phyloP scores from a whole-genome alignment of 2,888 invertebrate species.

The Fabriciana adippe region DNA sequence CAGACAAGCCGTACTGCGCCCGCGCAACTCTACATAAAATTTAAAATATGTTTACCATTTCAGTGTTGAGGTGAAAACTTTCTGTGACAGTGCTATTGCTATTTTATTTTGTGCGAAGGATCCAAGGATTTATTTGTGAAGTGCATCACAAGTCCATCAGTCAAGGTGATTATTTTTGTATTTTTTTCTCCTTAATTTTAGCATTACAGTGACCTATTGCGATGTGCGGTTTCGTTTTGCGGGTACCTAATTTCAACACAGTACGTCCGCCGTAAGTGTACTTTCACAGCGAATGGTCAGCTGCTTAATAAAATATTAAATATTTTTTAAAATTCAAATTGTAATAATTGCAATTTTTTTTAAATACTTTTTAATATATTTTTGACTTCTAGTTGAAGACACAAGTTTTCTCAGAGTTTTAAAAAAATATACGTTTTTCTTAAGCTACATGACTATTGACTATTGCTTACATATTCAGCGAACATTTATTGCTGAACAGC shows the following conservation, averaged over 20 bases:
- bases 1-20: constrained; percentile 64
- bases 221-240: constrained; percentile 64
- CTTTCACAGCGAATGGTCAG: constrained; percentile 42
- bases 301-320: constrained; percentile 24
- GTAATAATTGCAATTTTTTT: neutral
- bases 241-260: constrained; percentile 70
- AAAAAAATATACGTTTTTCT: too few species aligned
- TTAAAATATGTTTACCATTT: constrained; percentile 67
- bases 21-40: constrained; percentile 54
- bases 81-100: constrained; percentile 49
- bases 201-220: constrained; percentile 56
- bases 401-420: too few species aligned
- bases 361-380: neutral
- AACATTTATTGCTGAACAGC: neutral
- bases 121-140: constrained; percentile 59
- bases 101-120: constrained; percentile 42
- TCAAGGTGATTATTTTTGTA: constrained; percentile 56
- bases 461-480: neutral
- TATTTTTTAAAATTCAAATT: neutral
- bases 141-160: constrained; percentile 56
- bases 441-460: neutral
- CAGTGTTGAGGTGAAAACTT: constrained; percentile 71
- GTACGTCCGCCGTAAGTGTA: constrained; percentile 55
- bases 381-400: neutral
- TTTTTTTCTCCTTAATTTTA: constrained; percentile 43